phyloP scores from a whole-genome alignment of 1,140 invertebrate species.

The Drosophila repleta region DNA sequence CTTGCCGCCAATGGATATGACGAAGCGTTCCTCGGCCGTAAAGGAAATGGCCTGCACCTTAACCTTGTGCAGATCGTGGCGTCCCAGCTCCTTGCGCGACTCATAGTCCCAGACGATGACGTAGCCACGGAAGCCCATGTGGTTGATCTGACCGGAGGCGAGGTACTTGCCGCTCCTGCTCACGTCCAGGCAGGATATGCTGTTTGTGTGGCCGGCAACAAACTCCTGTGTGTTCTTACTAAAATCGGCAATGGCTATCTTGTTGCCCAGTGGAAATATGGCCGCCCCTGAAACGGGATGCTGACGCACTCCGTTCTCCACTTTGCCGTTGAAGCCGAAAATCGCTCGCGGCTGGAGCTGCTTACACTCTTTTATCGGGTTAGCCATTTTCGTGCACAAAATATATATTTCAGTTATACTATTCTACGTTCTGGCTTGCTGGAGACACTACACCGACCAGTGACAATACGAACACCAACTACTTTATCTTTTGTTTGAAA shows the following conservation, averaged over 20 bases:
- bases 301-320: conserved; percentile 88
- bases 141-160: conserved; percentile 94
- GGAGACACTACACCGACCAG: neutral
- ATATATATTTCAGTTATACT: conserved; percentile 35
- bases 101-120: conserved; percentile 95
- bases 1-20: conserved; percentile 93
- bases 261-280: conserved; percentile 93
- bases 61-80: conserved; percentile 93
- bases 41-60: conserved; percentile 93
- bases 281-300: conserved; percentile 91
- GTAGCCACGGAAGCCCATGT: conserved; percentile 94
- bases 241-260: conserved; percentile 91
- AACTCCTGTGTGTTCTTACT: conserved; percentile 89
- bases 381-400: conserved; percentile 33
- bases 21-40: conserved; percentile 90
- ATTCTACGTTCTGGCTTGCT: neutral
- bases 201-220: conserved; percentile 92
- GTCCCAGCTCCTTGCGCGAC: conserved; percentile 86
- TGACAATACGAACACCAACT: conserved; percentile 35
- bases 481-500: conserved; percentile 60
- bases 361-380: conserved; percentile 33
- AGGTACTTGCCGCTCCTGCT: conserved; percentile 91
- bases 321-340: conserved; percentile 90
- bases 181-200: conserved; percentile 91
- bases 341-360: conserved; percentile 87